Evolutionary conservation across 2,113 vertebrate genomes (phyloP).

Genomic region (Urocynchramus pylzowi): DNA sequence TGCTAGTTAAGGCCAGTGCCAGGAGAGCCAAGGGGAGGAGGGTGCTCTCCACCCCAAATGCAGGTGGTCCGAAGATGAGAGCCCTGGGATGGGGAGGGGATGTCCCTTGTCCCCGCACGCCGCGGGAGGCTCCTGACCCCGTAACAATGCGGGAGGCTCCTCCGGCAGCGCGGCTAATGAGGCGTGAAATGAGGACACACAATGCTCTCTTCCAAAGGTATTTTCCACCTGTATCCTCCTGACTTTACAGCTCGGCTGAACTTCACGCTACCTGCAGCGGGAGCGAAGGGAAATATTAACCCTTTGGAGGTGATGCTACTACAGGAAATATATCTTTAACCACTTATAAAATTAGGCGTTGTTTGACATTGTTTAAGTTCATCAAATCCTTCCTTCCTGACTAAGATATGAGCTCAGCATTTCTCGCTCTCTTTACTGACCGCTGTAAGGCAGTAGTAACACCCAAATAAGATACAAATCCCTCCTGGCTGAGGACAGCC

Average conservation of each 20-base stretch:
- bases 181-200: conserved; percentile 46
- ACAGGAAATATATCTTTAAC: background rate
- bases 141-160: background rate
- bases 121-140: background rate
- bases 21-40: conserved; percentile 13
- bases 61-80: conserved; percentile 31
- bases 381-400: background rate
- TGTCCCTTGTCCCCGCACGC: background rate
- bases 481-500: background rate
- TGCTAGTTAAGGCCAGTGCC: background rate
- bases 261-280: background rate
- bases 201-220: conserved; percentile 11
- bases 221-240: conserved; percentile 10
- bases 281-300: background rate
- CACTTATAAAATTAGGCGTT: background rate
- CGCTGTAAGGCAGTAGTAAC: background rate
- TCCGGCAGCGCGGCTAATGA: background rate
- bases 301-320: background rate
- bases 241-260: background rate
- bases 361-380: background rate
- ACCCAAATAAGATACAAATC: background rate
- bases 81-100: background rate
- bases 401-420: background rate
- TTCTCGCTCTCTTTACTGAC: background rate
- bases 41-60: background rate